phyloP scores from a whole-genome alignment of 1,140 invertebrate species.

The Calliopsis andreniformis region DNA sequence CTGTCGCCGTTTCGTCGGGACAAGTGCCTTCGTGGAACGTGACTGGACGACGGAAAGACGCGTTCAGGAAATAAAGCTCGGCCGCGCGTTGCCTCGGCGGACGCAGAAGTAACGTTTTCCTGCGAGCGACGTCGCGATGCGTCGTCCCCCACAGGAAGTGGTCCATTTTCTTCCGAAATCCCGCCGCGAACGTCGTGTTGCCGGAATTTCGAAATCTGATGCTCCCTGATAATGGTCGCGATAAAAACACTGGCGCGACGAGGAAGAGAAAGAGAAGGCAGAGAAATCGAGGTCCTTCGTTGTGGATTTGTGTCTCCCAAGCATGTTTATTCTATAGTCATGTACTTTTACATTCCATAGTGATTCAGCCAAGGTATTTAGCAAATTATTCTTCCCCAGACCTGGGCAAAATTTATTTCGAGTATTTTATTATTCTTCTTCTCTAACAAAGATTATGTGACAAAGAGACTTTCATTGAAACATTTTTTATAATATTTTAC shows the following conservation, averaged over 20 bases:
- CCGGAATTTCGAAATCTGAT: slow-evolving; percentile 19
- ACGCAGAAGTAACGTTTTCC: slow-evolving; percentile 40
- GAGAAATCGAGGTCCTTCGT: neutral
- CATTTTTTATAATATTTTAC: no score
- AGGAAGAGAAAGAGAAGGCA: neutral
- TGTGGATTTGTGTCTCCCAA: neutral
- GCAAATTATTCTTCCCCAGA: no score
- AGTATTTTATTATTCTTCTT: no score
- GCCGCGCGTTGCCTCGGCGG: neutral
- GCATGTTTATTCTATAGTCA: neutral
- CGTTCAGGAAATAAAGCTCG: slow-evolving; percentile 53
- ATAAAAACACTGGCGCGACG: slow-evolving; percentile 6
- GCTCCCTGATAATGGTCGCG: slow-evolving; percentile 12
- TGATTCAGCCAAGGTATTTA: no score
- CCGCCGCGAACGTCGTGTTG: neutral
- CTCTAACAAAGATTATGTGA: no score
- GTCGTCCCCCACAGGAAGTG: neutral
- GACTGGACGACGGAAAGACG: slow-evolving; percentile 59
- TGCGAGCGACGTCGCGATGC: slow-evolving; percentile 2
- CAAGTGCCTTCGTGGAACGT: slow-evolving; percentile 56
- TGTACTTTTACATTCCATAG: no score
- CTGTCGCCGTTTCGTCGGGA: slow-evolving; percentile 50
- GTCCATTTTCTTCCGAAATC: neutral
- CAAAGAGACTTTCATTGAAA: no score
- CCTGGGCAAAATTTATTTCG: no score